Percentiles rank a stretch among this genome's conserved stretches.
Evolutionary conservation across 2,113 vertebrate species (phyloP).

Genomic region (Labeo catla): DNA sequence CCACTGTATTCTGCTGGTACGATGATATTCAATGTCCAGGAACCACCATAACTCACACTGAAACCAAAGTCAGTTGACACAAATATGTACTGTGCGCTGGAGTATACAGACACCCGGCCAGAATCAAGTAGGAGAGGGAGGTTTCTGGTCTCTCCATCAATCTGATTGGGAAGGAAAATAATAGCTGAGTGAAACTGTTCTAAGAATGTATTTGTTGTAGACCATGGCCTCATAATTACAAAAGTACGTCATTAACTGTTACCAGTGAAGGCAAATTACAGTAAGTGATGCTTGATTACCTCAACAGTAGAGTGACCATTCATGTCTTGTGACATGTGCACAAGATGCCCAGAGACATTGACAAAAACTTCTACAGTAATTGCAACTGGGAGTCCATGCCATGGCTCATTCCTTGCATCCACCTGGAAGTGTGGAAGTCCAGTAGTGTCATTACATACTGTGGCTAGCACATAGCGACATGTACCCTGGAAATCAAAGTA

Average conservation of each 20-base stretch:
- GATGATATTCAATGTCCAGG: constrained; percentile 56
- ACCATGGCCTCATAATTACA: neutral
- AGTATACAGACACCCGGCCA: constrained; percentile 56
- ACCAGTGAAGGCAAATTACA: too few relatives aligned
- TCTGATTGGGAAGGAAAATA: constrained; percentile 50
- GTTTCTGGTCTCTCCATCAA: constrained; percentile 62
- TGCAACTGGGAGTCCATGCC: constrained; percentile 46
- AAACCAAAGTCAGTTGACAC: constrained; percentile 63
- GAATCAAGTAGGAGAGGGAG: constrained; percentile 60
- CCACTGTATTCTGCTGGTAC: constrained; percentile 62
- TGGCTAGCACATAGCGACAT: constrained; percentile 66
- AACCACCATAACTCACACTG: constrained; percentile 63
- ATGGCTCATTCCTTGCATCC: constrained; percentile 66
- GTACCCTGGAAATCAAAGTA: constrained; percentile 68
- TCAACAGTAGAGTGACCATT: constrained; percentile 34
- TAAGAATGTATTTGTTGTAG: neutral
- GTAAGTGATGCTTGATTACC: too few relatives aligned
- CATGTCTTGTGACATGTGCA: constrained; percentile 56
- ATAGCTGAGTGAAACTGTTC: neutral
- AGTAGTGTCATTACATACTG: constrained; percentile 50
- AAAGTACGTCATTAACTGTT: too few relatives aligned
- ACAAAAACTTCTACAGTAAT: constrained; percentile 66
- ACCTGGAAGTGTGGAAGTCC: constrained; percentile 62
- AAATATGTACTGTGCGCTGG: constrained; percentile 50
- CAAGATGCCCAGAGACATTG: constrained; percentile 56